phyloP scores from a whole-genome alignment of 2,797 vertebrate species.

The Typhlichthys subterraneus region DNA sequence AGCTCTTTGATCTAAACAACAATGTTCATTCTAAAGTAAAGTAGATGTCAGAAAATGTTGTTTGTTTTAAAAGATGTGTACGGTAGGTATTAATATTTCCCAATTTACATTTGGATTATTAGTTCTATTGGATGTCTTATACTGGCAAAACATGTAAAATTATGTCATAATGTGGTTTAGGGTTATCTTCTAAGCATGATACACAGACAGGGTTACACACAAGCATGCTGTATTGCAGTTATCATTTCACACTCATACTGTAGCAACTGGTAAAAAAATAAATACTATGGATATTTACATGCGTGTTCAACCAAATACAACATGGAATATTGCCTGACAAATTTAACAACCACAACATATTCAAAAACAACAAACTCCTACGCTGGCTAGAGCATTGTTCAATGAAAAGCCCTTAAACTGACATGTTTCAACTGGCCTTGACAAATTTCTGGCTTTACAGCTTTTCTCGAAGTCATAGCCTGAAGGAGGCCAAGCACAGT shows the following conservation, averaged over 20 bases:
- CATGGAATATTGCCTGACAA: slow-evolving; percentile 47
- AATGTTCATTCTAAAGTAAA: background rate
- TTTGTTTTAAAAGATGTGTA: background rate
- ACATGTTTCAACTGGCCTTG: slow-evolving; percentile 22
- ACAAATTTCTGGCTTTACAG: slow-evolving; percentile 15
- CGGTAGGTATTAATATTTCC: background rate
- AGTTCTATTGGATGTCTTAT: background rate
- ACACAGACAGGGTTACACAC: slow-evolving; percentile 2
- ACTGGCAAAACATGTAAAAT: too few species aligned
- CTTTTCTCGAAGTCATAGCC: background rate
- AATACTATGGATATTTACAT: slow-evolving; percentile 74
- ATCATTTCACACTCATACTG: slow-evolving; percentile 27
- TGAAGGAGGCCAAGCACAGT: background rate
- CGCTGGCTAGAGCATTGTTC: slow-evolving; percentile 4
- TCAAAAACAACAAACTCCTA: slow-evolving; percentile 2
- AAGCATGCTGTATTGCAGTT: slow-evolving; percentile 27
- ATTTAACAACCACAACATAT: slow-evolving; percentile 11
- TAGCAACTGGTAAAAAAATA: slow-evolving; percentile 77
- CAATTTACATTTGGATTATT: background rate
- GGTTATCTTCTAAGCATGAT: background rate
- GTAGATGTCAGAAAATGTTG: background rate
- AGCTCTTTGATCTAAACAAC: background rate
- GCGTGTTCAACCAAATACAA: slow-evolving; percentile 38
- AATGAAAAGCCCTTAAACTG: slow-evolving; percentile 15
- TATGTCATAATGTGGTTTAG: too few species aligned